Evolutionary conservation across 37 sponge, comb jelly and placozoan genomes (phyloP).

Genomic region (Agelas oroides): DNA sequence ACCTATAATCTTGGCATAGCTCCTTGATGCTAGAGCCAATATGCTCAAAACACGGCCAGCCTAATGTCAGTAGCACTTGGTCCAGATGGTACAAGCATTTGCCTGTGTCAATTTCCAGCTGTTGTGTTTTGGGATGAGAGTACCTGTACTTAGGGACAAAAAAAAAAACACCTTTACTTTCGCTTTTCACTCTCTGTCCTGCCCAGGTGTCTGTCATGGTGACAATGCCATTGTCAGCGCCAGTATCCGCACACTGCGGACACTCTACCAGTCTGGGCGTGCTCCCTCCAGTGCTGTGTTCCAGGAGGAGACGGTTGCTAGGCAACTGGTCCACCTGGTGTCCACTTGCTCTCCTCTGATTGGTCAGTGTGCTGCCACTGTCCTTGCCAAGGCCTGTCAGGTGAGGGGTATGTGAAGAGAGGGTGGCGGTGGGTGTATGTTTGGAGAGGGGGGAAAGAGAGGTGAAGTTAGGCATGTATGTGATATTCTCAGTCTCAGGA

Average conservation of each 20-base stretch:
- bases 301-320: constrained; percentile 7
- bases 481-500: constrained; percentile 13
- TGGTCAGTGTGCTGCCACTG: constrained; percentile 37
- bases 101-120: too few relatives aligned
- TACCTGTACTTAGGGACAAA: too few relatives aligned
- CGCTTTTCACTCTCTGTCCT: too few relatives aligned
- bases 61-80: too few relatives aligned
- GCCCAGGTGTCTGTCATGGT: constrained; percentile 28
- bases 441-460: too few relatives aligned
- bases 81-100: too few relatives aligned
- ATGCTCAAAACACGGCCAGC: too few relatives aligned
- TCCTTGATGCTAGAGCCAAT: too few relatives aligned
- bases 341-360: constrained; percentile 6
- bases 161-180: too few relatives aligned
- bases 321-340: constrained; percentile 32
- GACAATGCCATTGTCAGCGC: constrained; percentile 23
- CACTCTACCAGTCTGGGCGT: constrained; percentile 49
- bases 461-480: too few relatives aligned
- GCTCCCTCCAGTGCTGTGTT: constrained; percentile 27
- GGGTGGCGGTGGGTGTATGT: background rate
- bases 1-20: too few relatives aligned
- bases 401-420: background rate
- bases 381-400: constrained; percentile 61
- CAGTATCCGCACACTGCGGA: constrained; percentile 52
- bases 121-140: too few relatives aligned